phyloP scores from a whole-genome alignment of 2,113 vertebrate genomes.

The Peromyscus leucopus region DNA sequence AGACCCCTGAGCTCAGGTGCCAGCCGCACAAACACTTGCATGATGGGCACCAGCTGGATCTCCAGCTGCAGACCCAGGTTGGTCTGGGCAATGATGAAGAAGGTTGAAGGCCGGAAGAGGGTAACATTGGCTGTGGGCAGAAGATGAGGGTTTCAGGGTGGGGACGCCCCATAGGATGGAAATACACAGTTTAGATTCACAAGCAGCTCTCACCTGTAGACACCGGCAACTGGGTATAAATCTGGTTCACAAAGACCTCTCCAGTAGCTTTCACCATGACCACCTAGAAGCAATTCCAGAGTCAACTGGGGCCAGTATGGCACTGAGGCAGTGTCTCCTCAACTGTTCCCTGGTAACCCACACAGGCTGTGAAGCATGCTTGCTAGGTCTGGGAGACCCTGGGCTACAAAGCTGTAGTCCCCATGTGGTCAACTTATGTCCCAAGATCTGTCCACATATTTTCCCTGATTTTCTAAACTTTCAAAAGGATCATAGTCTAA shows the following conservation, averaged over 20 bases:
- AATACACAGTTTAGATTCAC: neutral
- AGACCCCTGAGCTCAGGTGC: conserved; percentile 83
- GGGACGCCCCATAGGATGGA: fast-evolving
- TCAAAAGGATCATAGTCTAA: fast-evolving
- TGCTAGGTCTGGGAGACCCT: too few relatives aligned
- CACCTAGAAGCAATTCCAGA: conserved; percentile 85
- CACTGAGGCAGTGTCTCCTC: neutral
- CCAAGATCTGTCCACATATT: fast-evolving
- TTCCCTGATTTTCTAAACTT: neutral
- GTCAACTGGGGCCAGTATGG: neutral
- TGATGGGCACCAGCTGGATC: conserved; percentile 91
- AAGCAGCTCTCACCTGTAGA: conserved; percentile 87
- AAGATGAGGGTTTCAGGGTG: neutral
- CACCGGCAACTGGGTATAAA: conserved; percentile 91
- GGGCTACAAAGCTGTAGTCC: fast-evolving
- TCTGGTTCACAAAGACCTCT: conserved; percentile 90
- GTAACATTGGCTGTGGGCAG: conserved; percentile 89
- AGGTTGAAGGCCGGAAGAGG: conserved; percentile 92
- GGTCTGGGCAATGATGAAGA: conserved; percentile 90
- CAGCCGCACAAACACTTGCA: conserved; percentile 92
- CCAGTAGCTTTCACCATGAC: conserved; percentile 89
- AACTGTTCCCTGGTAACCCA: fast-evolving
- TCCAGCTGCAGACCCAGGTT: conserved; percentile 88
- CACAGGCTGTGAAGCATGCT: neutral
- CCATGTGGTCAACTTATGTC: neutral